These are phyloP conservation scores for Carcina quercana DNA, from an alignment of 2,888 invertebrate species.

Conservation along the genomic window DNA sequence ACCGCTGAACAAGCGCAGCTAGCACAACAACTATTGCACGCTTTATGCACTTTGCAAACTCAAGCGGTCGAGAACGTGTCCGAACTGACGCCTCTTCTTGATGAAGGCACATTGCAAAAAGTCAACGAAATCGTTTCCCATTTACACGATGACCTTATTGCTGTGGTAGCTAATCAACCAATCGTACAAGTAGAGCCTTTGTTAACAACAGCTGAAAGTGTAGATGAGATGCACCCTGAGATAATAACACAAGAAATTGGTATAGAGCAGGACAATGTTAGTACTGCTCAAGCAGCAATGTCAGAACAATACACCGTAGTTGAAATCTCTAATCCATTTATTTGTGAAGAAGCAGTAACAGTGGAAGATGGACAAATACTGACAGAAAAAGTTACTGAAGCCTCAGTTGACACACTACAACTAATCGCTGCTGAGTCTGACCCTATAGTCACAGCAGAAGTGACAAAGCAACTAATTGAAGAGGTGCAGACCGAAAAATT, in stretches of 20 bases:
- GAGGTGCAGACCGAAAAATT: too few species aligned
- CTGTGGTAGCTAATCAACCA: neutral
- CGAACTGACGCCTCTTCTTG: constrained; percentile 2
- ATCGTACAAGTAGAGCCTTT: neutral
- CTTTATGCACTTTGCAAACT: constrained; percentile 2
- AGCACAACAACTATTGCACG: constrained; percentile 3
- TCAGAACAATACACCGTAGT: neutral
- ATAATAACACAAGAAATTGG: too few species aligned
- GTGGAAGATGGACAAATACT: too few species aligned
- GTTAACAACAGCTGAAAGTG: neutral
- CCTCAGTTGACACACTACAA: too few species aligned
- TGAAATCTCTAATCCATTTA: neutral
- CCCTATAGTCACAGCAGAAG: too few species aligned
- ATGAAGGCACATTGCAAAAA: neutral
- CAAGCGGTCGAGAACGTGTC: constrained; percentile 1
- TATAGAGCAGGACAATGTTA: too few species aligned
- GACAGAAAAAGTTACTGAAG: too few species aligned
- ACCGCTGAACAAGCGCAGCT: constrained; percentile 3
- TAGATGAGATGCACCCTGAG: neutral
- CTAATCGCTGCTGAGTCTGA: too few species aligned
- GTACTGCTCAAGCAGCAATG: neutral
- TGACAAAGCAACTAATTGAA: too few species aligned
- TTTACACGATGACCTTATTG: constrained; percentile 6
- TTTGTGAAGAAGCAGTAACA: neutral
- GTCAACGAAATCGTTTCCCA: constrained; percentile 1